Percentiles rank a stretch among this genome's conserved stretches.
These are phyloP conservation scores for Glyptemys insculpta DNA, from an alignment of 2,797 vertebrate genomes.

Conservation along the genomic window DNA sequence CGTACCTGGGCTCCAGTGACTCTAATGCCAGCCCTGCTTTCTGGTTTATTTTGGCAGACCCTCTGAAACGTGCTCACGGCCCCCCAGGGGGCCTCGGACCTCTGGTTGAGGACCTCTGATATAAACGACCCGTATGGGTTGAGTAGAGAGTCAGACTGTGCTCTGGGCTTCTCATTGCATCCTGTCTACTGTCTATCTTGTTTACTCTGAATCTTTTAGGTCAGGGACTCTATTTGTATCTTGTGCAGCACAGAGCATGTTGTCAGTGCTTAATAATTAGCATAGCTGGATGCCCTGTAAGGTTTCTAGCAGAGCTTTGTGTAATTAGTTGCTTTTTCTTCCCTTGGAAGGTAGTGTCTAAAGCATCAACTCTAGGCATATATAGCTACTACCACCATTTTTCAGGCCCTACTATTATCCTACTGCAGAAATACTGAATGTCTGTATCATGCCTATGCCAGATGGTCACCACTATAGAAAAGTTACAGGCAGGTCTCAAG, in stretches of 20 bases:
- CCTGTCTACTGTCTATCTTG: neutral
- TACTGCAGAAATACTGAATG: neutral
- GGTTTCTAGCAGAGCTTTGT: constrained; percentile 18
- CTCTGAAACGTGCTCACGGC: too few species aligned
- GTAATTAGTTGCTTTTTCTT: neutral
- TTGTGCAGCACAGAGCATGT: neutral
- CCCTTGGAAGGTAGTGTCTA: neutral
- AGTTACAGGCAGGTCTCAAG: constrained; percentile 5
- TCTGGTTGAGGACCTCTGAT: neutral
- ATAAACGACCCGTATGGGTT: neutral
- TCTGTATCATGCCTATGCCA: neutral
- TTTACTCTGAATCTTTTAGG: rapidly evolving
- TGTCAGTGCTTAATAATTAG: neutral
- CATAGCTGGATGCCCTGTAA: neutral
- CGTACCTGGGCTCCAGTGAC: too few species aligned
- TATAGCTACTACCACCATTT: neutral
- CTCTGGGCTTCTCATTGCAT: neutral
- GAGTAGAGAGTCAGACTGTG: neutral
- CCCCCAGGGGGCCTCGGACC: too few species aligned
- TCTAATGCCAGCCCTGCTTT: too few species aligned
- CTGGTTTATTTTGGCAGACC: too few species aligned
- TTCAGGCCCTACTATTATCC: neutral
- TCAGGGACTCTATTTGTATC: neutral
- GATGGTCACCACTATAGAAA: neutral
- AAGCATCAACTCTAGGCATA: neutral